These are phyloP conservation scores for Miniopterus natalensis DNA, from an alignment of 2,113 vertebrate species.

Conservation along the genomic window DNA sequence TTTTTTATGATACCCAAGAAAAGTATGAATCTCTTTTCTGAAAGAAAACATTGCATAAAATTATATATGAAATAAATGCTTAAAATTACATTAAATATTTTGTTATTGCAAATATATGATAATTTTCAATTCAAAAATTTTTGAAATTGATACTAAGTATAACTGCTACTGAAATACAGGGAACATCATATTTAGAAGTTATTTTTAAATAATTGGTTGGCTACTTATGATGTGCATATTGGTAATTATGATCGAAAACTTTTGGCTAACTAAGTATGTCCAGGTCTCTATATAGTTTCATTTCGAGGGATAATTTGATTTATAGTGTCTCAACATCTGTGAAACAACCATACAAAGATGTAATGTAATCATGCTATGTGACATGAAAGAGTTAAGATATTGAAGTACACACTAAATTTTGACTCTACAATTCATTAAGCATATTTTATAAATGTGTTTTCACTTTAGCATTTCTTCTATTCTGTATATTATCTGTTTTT, in stretches of 20 bases:
- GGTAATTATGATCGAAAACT: not conserved
- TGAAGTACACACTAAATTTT: not conserved
- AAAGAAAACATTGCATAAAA: conserved; percentile 44
- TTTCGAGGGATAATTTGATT: not conserved
- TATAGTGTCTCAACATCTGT: not conserved
- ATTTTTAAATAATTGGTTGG: not conserved
- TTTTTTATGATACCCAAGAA: not conserved
- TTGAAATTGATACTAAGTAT: not conserved
- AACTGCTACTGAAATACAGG: not conserved
- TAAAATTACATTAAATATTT: conserved; percentile 24
- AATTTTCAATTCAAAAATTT: not conserved
- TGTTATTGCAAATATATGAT: no score
- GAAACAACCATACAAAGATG: not conserved
- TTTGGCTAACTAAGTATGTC: not conserved
- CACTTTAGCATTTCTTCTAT: not conserved
- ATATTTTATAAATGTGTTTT: not conserved
- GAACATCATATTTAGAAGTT: not conserved
- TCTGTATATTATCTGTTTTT: not conserved
- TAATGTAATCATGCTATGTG: not conserved
- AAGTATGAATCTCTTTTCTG: not conserved
- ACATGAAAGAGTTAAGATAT: not conserved
- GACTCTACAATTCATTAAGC: not conserved
- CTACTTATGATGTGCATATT: not conserved
- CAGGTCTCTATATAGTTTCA: not conserved
- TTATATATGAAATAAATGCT: not conserved